Conservation (phyloP, 2,888 invertebrate species). For the Temnothorax rugatulus region DNA sequence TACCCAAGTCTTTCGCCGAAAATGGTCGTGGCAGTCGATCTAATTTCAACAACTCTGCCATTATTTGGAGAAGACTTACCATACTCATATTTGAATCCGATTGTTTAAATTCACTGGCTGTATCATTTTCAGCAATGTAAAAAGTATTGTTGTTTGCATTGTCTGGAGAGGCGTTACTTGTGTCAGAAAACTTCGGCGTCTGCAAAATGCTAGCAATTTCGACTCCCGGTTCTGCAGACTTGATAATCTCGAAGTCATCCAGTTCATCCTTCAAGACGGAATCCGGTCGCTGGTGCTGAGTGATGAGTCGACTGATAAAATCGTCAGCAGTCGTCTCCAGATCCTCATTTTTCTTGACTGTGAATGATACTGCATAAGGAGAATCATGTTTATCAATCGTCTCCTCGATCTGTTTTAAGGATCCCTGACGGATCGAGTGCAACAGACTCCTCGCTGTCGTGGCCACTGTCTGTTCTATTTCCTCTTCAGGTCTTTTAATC, state of each 20-base stretch:
- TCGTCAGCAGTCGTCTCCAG: constrained; percentile 38
- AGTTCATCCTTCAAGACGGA: not conserved
- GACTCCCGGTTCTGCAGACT: constrained; percentile 42
- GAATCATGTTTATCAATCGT: constrained; percentile 65
- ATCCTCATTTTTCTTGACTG: constrained; percentile 67
- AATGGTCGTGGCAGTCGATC: constrained; percentile 72
- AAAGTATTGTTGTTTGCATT: not conserved
- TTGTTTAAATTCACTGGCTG: not conserved
- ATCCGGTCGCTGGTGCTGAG: constrained; percentile 64
- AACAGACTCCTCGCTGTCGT: not conserved
- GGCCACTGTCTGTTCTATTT: not conserved
- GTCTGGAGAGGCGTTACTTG: not conserved
- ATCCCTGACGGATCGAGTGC: constrained; percentile 29
- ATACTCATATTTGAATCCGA: constrained; percentile 39
- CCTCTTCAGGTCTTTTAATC: not conserved
- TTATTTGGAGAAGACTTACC: constrained; percentile 72
- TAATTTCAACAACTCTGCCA: constrained; percentile 74
- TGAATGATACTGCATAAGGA: constrained; percentile 77
- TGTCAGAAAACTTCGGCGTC: not conserved
- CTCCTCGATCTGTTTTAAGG: constrained; percentile 63
- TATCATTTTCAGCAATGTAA: not conserved
- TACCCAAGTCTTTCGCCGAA: constrained; percentile 14
- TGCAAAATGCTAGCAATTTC: constrained; percentile 15
- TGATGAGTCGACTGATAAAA: constrained; percentile 71
- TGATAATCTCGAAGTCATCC: constrained; percentile 43